Percentiles rank a stretch among this genome's conserved stretches.
Evolutionary conservation across 2,888 invertebrate species (phyloP).

Genomic region (Melieria picta): DNA sequence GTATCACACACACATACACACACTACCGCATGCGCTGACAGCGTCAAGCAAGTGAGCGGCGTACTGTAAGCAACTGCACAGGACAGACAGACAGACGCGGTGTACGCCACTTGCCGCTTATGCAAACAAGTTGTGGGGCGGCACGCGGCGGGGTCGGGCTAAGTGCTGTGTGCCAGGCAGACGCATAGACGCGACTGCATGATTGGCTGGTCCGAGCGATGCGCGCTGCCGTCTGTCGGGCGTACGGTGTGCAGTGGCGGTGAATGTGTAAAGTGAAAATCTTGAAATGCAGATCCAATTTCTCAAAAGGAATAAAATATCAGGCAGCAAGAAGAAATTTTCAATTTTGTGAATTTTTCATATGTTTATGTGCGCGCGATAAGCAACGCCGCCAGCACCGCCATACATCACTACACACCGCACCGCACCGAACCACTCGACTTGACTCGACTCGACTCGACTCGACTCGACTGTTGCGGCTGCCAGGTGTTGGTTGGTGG

Average conservation of each 20-base stretch:
- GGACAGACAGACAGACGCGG: constrained; percentile 30
- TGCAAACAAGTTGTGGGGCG: constrained; percentile 14
- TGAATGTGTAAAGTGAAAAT: constrained; percentile 22
- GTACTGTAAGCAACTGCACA: constrained; percentile 15
- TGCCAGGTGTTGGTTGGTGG: too few species aligned
- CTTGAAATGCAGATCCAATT: constrained; percentile 51
- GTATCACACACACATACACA: constrained; percentile 13
- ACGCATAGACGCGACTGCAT: background rate
- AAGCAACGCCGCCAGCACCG: constrained; percentile 7
- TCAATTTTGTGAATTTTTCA: constrained; percentile 39
- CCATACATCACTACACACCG: too few species aligned
- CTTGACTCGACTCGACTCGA: too few species aligned
- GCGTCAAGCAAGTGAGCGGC: background rate
- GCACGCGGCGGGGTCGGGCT: background rate
- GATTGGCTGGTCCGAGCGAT: background rate
- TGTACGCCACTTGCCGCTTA: constrained; percentile 47
- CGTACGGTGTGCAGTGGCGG: background rate
- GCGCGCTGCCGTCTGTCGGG: background rate
- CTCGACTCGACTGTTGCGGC: too few species aligned
- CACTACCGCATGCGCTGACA: background rate
- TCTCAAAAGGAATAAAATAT: constrained; percentile 55
- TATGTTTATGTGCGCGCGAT: constrained; percentile 29
- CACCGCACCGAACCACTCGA: too few species aligned
- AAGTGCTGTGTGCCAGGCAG: background rate
- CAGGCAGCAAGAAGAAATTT: constrained; percentile 35